Evolutionary conservation across 2,888 invertebrate genomes (phyloP).

Genomic region (Heliconius aoede): DNA sequence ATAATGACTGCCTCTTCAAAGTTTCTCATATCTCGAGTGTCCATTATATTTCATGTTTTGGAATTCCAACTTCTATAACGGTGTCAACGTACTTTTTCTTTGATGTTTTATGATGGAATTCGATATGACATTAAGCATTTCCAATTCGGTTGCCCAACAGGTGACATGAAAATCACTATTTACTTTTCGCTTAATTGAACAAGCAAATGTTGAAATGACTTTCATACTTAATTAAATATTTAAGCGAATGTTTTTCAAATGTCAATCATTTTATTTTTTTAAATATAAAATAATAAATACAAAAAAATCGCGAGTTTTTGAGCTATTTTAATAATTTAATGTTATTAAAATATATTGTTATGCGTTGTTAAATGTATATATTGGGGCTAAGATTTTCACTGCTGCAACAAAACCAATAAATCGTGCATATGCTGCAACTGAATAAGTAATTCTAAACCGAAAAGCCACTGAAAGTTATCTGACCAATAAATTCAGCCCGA

Average conservation of each 20-base stretch:
- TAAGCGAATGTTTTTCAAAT: conserved; percentile 32
- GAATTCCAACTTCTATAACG: conserved; percentile 62
- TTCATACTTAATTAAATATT: conserved; percentile 45
- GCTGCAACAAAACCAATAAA: conserved; percentile 66
- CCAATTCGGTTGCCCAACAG: conserved; percentile 60
- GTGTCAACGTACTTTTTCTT: conserved; percentile 71
- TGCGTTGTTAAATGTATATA: neutral
- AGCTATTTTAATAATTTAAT: neutral
- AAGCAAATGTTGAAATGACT: conserved; percentile 51
- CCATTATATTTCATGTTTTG: conserved; percentile 70
- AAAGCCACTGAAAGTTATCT: conserved; percentile 77
- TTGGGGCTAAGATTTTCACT: conserved; percentile 48
- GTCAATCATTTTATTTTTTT: neutral
- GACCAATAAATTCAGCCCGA: conserved; percentile 73
- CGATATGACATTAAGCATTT: conserved; percentile 58
- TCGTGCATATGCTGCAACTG: conserved; percentile 50
- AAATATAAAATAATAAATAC: neutral
- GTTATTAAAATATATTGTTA: neutral
- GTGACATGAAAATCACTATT: conserved; percentile 60
- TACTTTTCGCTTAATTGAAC: conserved; percentile 52
- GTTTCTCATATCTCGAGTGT: conserved; percentile 72
- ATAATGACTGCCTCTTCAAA: conserved; percentile 79
- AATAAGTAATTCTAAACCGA: conserved; percentile 69
- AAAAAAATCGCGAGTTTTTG: neutral
- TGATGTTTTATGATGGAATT: conserved; percentile 74